These are phyloP conservation scores for Caerostris extrusa DNA, from an alignment of 1,140 invertebrate genomes.

Conservation along the genomic window DNA sequence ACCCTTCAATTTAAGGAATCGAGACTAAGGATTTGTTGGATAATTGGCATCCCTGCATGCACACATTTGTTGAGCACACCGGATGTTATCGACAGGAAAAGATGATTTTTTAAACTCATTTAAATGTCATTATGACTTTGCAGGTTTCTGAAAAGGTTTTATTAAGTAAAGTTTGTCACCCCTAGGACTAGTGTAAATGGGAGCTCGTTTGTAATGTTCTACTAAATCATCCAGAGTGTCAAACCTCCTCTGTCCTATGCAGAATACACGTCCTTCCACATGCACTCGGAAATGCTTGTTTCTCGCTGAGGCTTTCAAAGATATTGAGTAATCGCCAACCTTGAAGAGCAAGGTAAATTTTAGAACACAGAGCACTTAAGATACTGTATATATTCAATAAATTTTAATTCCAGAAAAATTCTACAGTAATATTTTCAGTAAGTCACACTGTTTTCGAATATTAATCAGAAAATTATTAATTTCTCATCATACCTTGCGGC, in stretches of 20 bases:
- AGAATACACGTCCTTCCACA: constrained; percentile 95
- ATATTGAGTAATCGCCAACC: constrained; percentile 99
- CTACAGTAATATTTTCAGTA: no score
- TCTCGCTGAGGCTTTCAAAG: constrained; percentile 96
- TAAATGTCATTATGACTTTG: constrained; percentile 68
- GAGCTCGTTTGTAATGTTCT: constrained; percentile 98
- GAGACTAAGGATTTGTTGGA: background rate
- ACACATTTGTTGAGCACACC: constrained; percentile 14
- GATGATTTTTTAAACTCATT: constrained; percentile 26
- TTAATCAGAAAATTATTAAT: no score
- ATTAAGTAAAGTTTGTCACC: constrained; percentile 96
- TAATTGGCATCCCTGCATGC: background rate
- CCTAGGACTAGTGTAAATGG: constrained; percentile 98
- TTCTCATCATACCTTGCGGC: no score
- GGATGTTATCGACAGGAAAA: constrained; percentile 9
- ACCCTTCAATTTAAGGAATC: background rate
- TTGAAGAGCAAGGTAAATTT: constrained; percentile 82
- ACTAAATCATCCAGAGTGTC: constrained; percentile 97
- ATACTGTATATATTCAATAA: no score
- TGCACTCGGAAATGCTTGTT: constrained; percentile 99
- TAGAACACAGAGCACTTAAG: no score
- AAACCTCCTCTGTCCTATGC: constrained; percentile 99
- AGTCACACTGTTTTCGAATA: no score
- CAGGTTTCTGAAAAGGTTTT: constrained; percentile 86
- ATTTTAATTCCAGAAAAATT: no score